Base-by-base conservation (phyloP, 1,140 invertebrate species). In the Saxidomus purpurata region DNA sequence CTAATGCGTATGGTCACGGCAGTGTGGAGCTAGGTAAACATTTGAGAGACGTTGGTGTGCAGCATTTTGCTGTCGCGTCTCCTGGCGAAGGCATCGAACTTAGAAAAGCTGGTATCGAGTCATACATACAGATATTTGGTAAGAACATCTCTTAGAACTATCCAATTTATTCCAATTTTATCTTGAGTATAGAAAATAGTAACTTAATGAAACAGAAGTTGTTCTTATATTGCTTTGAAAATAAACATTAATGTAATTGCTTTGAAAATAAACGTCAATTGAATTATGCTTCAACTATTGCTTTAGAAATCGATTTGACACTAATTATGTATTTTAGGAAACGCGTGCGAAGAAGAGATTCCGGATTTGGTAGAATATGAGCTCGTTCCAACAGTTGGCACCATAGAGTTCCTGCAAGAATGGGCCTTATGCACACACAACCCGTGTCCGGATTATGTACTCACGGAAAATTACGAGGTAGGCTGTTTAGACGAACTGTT, bases 1-100 rank as follows among this genome's bases (percentile, higher is more conserved):
- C 55, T 1, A 92, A 92, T 77, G 93, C 93, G 13, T 94, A 94
- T 63, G 93, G 93, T 15, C 93, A 94, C 61, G 93, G 93, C 4
- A 89, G 87, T 87, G 90, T 92, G 40, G 87, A 40, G 13, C 83
- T 94, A 0, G 84, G 87, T 28, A 74, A 71, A 69, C 77, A 91
- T 25, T 89, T 94, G 28, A 34, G 69, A 49, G 36, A 43, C n/a
- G 55, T 77, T 25, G 92, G 92, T 17, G 55, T 93, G 17, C 49
- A 69, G 22, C 89, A 92, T 40, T 91, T 94, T 36, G 92, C 91
- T 28, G 91, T 94, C 2, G 93, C 93, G 15, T 91, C 92, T 19
- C 49, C 93, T 25, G 11, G 55, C 17, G 93, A 94, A 71, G 93
- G 88, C 3, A 82, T 63, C n/a, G 85, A 91, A 40, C 89, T 94